These are phyloP conservation scores for Phaethornis superciliosus DNA, from an alignment of 2,113 vertebrate species.

Conservation along the genomic window DNA sequence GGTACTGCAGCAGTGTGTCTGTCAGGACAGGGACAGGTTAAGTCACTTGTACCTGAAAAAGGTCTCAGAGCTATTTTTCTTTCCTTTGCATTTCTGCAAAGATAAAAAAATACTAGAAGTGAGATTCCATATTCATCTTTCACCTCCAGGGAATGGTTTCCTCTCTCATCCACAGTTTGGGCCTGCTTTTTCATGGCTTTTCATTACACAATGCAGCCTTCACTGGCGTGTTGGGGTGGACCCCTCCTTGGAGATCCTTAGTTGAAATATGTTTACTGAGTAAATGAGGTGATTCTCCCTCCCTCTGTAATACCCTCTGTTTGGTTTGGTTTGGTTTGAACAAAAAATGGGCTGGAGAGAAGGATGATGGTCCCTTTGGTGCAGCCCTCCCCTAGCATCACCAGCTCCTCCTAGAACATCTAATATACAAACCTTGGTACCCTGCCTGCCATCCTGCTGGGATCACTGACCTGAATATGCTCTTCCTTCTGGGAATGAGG, in stretches of 20 bases:
- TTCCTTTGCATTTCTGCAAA: neutral
- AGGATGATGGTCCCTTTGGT: neutral
- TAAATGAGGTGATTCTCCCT: neutral
- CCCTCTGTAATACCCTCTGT: neutral
- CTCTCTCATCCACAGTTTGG: neutral
- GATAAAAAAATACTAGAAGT: neutral
- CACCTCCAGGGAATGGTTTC: neutral
- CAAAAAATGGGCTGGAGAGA: neutral
- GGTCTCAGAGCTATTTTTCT: neutral
- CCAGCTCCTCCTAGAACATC: neutral
- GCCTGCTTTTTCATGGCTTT: neutral
- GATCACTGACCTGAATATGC: rapidly evolving
- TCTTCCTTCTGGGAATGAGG: neutral
- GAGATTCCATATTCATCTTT: neutral
- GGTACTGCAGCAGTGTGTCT: too few relatives aligned
- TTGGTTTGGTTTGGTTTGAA: neutral
- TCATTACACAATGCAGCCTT: rapidly evolving
- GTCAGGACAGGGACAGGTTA: neutral
- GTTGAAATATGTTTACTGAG: neutral
- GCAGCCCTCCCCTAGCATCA: neutral
- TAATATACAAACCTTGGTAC: neutral
- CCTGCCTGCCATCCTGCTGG: rapidly evolving
- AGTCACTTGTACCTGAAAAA: neutral
- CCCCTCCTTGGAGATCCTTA: rapidly evolving
- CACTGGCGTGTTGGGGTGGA: rapidly evolving